Evolutionary conservation across 2,888 invertebrate genomes (phyloP).

Genomic region (Cantharis nigra): DNA sequence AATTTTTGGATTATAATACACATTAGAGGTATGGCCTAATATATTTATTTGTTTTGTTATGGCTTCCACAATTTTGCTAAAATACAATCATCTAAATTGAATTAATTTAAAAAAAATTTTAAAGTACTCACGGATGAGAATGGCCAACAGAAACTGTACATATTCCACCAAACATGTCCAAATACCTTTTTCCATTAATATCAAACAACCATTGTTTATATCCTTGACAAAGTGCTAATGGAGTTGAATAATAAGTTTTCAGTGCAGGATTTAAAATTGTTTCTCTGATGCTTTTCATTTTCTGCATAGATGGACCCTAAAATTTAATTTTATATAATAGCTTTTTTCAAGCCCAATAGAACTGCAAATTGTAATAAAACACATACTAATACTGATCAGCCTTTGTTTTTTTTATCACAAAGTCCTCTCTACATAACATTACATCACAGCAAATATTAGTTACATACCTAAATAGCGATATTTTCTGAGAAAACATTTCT

Average conservation of each 20-base stretch:
- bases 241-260: conserved; percentile 77
- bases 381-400: no score
- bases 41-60: conserved; percentile 77
- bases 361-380: no score
- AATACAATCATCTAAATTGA: conserved; percentile 4
- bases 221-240: conserved; percentile 83
- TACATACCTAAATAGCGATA: no score
- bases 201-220: conserved; percentile 94
- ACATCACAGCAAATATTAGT: no score
- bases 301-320: conserved; percentile 67
- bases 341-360: no score
- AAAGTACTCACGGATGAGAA: conserved; percentile 89
- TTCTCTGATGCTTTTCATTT: conserved; percentile 63
- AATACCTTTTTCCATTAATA: conserved; percentile 80
- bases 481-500: no score
- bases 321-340: not conserved
- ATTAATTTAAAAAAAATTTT: not conserved
- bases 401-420: no score
- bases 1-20: conserved; percentile 88
- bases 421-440: no score
- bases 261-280: conserved; percentile 73
- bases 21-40: conserved; percentile 91
- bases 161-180: conserved; percentile 96
- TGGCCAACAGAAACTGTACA: conserved; percentile 97
- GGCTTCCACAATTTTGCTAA: conserved; percentile 82